Evolutionary conservation across 2,113 vertebrate genomes (phyloP).

Genomic region (Gyps fulvus): DNA sequence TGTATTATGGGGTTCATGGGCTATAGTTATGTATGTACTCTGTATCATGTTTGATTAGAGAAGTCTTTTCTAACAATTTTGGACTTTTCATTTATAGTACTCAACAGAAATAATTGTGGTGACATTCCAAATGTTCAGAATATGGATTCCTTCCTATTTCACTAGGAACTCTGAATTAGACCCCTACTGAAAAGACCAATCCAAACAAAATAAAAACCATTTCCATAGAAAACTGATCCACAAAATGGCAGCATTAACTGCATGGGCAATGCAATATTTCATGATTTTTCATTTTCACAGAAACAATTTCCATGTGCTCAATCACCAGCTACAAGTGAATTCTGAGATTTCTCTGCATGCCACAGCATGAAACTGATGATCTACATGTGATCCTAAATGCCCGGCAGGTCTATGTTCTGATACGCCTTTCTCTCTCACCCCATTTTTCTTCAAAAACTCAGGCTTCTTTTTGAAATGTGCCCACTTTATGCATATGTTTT

Average conservation of each 20-base stretch:
- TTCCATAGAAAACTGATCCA: background rate
- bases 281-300: background rate
- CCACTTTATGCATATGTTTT: background rate
- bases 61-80: background rate
- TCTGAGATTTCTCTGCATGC: background rate
- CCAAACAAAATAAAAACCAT: background rate
- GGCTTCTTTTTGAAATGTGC: background rate
- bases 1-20: background rate
- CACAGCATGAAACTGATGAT: background rate
- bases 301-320: background rate
- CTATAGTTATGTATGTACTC: background rate
- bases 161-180: background rate
- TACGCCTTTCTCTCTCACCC: background rate
- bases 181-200: background rate
- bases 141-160: background rate
- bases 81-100: background rate
- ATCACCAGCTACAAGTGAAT: background rate
- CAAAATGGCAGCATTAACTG: background rate
- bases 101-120: background rate
- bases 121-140: background rate
- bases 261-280: background rate
- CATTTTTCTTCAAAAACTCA: background rate
- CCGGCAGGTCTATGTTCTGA: background rate
- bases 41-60: background rate
- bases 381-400: background rate